Percentiles rank a stretch among this genome's conserved stretches.
These are phyloP conservation scores for Paralichthys olivaceus DNA, from an alignment of 2,113 vertebrate genomes.

Conservation along the genomic window DNA sequence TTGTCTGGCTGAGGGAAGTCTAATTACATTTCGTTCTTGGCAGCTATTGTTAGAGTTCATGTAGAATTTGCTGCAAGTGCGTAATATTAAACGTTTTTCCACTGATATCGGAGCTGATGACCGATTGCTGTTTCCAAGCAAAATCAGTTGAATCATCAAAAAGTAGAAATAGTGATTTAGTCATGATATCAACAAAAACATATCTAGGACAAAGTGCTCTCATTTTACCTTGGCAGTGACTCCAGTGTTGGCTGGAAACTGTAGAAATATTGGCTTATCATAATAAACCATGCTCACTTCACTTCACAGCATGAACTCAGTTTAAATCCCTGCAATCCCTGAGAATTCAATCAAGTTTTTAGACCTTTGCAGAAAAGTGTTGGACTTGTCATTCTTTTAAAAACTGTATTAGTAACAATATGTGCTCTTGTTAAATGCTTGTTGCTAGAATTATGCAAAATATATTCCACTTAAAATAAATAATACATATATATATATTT, in stretches of 20 bases:
- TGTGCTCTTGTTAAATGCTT: too few species aligned
- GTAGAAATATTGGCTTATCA: neutral
- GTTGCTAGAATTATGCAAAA: too few species aligned
- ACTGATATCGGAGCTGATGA: neutral
- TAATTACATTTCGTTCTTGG: constrained; percentile 5
- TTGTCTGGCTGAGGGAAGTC: neutral
- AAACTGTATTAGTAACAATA: too few species aligned
- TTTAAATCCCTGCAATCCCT: too few species aligned
- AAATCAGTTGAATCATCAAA: too few species aligned
- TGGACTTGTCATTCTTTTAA: too few species aligned
- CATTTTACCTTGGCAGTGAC: neutral
- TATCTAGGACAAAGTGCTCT: neutral
- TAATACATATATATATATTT: too few species aligned
- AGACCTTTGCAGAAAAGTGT: too few species aligned
- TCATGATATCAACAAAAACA: neutral
- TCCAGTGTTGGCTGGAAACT: neutral
- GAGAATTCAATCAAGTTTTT: too few species aligned
- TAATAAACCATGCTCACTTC: neutral
- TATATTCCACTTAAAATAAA: too few species aligned
- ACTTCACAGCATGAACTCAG: neutral
- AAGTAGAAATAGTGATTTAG: neutral
- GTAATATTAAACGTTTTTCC: neutral
- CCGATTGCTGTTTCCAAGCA: too few species aligned
- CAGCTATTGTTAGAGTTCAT: neutral
- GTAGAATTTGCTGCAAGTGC: neutral